Evolutionary conservation across 1,140 invertebrate genomes (phyloP).

Genomic region (Camponotus floridanus): DNA sequence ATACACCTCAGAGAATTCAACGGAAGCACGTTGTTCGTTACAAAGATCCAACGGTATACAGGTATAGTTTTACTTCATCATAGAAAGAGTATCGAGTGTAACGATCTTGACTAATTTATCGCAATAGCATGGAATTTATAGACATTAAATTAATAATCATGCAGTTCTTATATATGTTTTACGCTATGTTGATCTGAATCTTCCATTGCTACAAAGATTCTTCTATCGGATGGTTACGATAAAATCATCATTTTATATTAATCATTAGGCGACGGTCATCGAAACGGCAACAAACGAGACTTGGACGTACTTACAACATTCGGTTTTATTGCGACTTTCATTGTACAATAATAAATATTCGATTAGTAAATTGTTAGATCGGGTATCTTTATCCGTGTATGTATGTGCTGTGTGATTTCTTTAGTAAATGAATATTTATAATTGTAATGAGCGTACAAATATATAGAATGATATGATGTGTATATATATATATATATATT

Average conservation of each 20-base stretch:
- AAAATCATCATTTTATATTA: slow-evolving; percentile 27
- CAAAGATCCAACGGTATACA: not conserved
- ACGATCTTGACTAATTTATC: slow-evolving; percentile 25
- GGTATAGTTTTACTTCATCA: not conserved
- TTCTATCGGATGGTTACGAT: slow-evolving; percentile 6
- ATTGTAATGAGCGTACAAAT: slow-evolving; percentile 20
- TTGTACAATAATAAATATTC: slow-evolving; percentile 85
- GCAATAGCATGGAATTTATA: not conserved
- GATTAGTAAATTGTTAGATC: slow-evolving; percentile 81
- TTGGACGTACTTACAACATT: slow-evolving; percentile 81
- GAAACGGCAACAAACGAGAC: slow-evolving; percentile 79
- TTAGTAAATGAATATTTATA: slow-evolving; percentile 36
- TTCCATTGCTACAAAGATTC: slow-evolving; percentile 23
- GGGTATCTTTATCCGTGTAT: slow-evolving; percentile 37
- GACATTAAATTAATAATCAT: slow-evolving; percentile 22
- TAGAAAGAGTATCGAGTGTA: slow-evolving; percentile 9
- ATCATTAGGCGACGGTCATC: slow-evolving; percentile 37
- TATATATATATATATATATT: slow-evolving; percentile 48
- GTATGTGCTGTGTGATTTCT: slow-evolving; percentile 25
- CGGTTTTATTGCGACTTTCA: slow-evolving; percentile 84
- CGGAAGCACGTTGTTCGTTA: not conserved
- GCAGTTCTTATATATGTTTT: slow-evolving; percentile 1
- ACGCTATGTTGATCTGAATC: slow-evolving; percentile 2
- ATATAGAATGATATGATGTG: slow-evolving; percentile 19
- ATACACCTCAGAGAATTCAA: slow-evolving; percentile 21